Percentiles rank a stretch among this genome's conserved stretches.
phyloP scores from a whole-genome alignment of 2,113 vertebrate species.

The Corythoichthys haematopterus region DNA sequence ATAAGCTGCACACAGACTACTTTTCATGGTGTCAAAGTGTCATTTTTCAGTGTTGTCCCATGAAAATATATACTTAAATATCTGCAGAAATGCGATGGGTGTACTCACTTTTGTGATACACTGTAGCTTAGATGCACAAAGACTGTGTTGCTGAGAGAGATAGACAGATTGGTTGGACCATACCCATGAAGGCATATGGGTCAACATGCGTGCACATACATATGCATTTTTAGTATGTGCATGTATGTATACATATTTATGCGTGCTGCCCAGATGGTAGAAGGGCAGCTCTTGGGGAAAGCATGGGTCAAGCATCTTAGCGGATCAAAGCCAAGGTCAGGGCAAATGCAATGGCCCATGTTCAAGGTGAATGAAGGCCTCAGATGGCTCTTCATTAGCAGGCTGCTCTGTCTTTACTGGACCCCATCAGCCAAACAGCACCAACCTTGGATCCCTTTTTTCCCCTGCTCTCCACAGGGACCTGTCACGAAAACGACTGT shows the following conservation, averaged over 20 bases:
- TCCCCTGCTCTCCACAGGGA: constrained; percentile 47
- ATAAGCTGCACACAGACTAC: too few relatives aligned
- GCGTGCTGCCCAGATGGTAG: constrained; percentile 70
- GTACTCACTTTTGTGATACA: too few relatives aligned
- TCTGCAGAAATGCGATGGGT: too few relatives aligned
- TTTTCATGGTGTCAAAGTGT: too few relatives aligned
- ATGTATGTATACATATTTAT: constrained; percentile 62
- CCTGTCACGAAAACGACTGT: constrained; percentile 38
- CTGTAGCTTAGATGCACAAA: not conserved
- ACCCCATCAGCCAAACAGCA: constrained; percentile 50
- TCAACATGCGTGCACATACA: constrained; percentile 46
- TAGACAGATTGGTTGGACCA: not conserved
- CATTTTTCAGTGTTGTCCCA: too few relatives aligned
- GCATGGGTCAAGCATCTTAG: constrained; percentile 71
- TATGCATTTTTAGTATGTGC: constrained; percentile 47
- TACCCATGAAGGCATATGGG: constrained; percentile 30
- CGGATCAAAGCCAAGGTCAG: constrained; percentile 81
- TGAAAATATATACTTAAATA: too few relatives aligned
- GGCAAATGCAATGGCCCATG: constrained; percentile 72
- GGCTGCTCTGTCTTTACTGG: constrained; percentile 60
- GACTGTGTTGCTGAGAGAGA: not conserved
- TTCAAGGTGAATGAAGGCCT: constrained; percentile 77
- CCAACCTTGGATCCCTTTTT: constrained; percentile 28
- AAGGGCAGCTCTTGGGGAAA: constrained; percentile 57
- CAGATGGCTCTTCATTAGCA: constrained; percentile 77